Evolutionary conservation across 2,797 vertebrate species (phyloP).

Genomic region (Denticeps clupeoides): DNA sequence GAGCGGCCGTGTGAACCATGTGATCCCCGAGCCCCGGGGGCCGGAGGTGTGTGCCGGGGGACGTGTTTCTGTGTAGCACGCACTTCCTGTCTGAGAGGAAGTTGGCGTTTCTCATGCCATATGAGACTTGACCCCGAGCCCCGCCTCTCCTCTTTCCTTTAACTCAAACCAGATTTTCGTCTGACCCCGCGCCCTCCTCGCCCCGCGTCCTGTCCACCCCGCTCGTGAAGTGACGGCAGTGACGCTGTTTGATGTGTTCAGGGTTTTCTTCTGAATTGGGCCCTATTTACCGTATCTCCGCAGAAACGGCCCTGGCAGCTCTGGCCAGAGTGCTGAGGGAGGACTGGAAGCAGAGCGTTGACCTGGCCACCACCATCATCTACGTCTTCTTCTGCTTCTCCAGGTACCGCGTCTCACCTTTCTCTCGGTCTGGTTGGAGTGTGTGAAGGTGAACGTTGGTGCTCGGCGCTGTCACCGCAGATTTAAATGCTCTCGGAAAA

Average conservation of each 20-base stretch:
- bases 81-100: constrained; percentile 26
- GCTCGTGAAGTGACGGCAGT: no score
- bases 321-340: constrained; percentile 82
- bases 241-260: no score
- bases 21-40: constrained; percentile 32
- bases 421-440: background rate
- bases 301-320: constrained; percentile 76
- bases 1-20: constrained; percentile 26
- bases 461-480: no score
- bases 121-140: constrained; percentile 2
- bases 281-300: no score
- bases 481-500: no score
- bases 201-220: background rate
- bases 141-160: background rate
- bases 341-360: constrained; percentile 88
- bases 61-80: constrained; percentile 19
- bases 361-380: constrained; percentile 87
- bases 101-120: constrained; percentile 27
- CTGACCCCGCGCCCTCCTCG: background rate
- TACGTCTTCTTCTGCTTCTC: constrained; percentile 92
- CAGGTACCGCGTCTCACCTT: constrained; percentile 73
- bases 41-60: constrained; percentile 24
- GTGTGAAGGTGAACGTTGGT: no score
- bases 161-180: background rate
- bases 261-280: no score